A percentile compares a stretch with the other conserved stretches of the same genome.
Evolutionary conservation across 2,888 invertebrate species (phyloP).

Genomic region (Metopia argyrocephala): DNA sequence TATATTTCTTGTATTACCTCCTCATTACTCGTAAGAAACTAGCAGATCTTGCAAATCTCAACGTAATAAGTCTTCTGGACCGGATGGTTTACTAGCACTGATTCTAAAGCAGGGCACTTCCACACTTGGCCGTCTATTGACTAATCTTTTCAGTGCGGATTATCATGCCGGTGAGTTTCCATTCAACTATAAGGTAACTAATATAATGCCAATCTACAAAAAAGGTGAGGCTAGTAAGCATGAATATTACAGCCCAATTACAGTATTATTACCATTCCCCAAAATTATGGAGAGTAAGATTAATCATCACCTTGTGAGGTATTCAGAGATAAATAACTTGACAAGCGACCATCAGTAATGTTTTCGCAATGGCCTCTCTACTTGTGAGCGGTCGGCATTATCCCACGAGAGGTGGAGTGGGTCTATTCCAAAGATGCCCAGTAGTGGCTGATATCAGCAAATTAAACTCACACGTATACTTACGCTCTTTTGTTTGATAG

Average conservation of each 20-base stretch:
- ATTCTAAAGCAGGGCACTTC: neutral
- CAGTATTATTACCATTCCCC: neutral
- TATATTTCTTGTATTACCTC: too few relatives aligned
- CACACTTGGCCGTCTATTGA: neutral
- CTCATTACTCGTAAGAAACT: too few relatives aligned
- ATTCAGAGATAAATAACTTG: neutral
- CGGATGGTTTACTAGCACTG: conserved; percentile 1
- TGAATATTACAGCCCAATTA: neutral
- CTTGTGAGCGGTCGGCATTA: neutral
- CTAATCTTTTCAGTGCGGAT: conserved; percentile 7
- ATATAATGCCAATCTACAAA: neutral
- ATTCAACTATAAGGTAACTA: neutral
- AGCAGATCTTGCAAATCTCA: too few relatives aligned
- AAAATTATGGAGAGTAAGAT: neutral
- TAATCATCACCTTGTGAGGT: neutral
- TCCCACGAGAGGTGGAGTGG: neutral
- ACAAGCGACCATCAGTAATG: neutral
- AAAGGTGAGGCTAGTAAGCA: neutral
- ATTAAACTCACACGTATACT: too few relatives aligned
- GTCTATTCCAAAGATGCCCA: too few relatives aligned
- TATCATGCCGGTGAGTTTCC: too few relatives aligned
- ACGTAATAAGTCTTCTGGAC: neutral
- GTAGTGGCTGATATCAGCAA: too few relatives aligned
- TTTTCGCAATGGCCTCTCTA: neutral
- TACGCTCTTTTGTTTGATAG: too few relatives aligned